phyloP scores from a whole-genome alignment of 2,797 vertebrate genomes.

The Lerista edwardsae region DNA sequence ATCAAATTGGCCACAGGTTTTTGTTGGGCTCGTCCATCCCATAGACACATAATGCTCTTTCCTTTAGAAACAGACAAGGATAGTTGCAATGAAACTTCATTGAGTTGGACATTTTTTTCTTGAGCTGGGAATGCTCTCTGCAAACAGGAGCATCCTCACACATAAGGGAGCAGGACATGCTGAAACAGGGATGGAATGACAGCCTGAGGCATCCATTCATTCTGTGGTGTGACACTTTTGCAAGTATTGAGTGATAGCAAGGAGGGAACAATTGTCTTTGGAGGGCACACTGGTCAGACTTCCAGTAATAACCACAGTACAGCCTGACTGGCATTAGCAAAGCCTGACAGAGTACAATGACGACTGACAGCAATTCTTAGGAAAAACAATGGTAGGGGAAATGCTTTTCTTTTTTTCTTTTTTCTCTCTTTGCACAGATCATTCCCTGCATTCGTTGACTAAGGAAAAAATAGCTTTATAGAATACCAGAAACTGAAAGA shows the following conservation, averaged over 20 bases:
- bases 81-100: no score
- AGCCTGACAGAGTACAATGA: background rate
- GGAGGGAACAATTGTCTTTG: background rate
- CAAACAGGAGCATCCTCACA: background rate
- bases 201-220: no score
- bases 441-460: background rate
- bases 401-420: background rate
- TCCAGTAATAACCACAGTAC: no score
- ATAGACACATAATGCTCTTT: background rate
- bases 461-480: background rate
- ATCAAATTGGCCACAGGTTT: no score
- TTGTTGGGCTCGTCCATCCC: background rate
- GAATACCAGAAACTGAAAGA: background rate
- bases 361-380: background rate
- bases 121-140: background rate
- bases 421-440: background rate
- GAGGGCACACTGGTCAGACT: background rate
- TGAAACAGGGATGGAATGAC: background rate
- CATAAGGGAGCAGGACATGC: background rate
- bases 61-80: no score
- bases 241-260: background rate
- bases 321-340: background rate
- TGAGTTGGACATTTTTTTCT: background rate
- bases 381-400: background rate
- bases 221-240: background rate